Conservation (phyloP, 2,888 invertebrate species). For the Glyphotaelius pellucidus region DNA sequence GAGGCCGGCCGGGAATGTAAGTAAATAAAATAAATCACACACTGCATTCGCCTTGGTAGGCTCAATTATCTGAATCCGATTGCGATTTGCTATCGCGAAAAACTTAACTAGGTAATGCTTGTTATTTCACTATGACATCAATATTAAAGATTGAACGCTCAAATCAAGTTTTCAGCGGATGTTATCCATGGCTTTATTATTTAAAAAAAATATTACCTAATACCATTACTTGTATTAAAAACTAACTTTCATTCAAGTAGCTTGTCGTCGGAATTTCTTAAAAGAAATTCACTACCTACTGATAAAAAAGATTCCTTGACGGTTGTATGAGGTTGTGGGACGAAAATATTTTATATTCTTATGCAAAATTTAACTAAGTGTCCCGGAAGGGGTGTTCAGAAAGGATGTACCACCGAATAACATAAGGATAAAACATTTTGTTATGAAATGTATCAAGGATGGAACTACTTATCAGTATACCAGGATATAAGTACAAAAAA, state of each 20-base stretch:
- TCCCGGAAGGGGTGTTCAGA: too few relatives aligned
- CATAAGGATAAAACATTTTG: too few relatives aligned
- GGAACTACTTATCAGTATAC: too few relatives aligned
- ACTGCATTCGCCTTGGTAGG: not conserved
- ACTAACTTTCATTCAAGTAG: not conserved
- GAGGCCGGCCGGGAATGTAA: not conserved
- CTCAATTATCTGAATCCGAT: not conserved
- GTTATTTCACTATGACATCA: not conserved
- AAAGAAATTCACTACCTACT: not conserved
- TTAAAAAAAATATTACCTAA: not conserved
- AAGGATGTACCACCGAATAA: too few relatives aligned
- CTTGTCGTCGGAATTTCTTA: not conserved
- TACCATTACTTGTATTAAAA: not conserved
- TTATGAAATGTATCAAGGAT: too few relatives aligned
- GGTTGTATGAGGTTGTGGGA: too few relatives aligned
- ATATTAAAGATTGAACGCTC: not conserved
- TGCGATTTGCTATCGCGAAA: not conserved
- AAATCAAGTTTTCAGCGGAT: not conserved
- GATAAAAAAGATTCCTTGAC: too few relatives aligned
- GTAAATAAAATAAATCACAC: not conserved
- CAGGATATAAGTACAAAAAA: too few relatives aligned
- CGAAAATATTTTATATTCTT: too few relatives aligned
- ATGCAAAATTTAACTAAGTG: too few relatives aligned
- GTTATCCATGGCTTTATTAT: not conserved
- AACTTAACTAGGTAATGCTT: not conserved